Conservation (phyloP, 2,797 vertebrate genomes). For the Gallirallus australis region DNA sequence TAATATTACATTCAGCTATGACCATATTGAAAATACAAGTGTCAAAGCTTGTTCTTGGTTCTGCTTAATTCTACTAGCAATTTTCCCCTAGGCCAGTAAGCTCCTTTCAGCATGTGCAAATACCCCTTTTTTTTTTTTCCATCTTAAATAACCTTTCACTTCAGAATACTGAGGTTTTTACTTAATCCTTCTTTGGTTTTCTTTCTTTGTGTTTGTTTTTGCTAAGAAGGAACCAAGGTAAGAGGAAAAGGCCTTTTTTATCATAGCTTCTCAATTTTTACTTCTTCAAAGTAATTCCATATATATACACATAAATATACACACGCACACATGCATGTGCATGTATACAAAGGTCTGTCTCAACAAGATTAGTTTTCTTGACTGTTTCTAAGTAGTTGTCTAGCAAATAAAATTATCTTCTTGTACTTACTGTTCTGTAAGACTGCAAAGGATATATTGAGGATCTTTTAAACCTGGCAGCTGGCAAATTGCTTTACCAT, state of each 20-base stretch:
- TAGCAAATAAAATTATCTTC: constrained; percentile 37
- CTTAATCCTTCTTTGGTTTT: background rate
- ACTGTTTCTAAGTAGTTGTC: constrained; percentile 30
- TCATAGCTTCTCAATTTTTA: background rate
- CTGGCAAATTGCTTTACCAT: constrained; percentile 32
- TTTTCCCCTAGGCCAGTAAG: background rate
- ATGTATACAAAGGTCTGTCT: background rate
- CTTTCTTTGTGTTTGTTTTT: background rate
- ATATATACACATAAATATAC: too few species aligned
- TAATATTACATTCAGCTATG: background rate
- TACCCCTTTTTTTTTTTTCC: background rate
- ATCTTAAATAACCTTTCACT: background rate
- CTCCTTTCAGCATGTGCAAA: background rate
- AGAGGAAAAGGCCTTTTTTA: background rate
- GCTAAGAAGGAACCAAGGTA: background rate
- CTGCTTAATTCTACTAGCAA: background rate
- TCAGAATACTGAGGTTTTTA: background rate
- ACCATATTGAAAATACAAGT: background rate
- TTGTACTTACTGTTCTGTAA: constrained; percentile 39
- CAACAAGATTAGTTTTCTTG: constrained; percentile 4
- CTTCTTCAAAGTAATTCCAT: background rate
- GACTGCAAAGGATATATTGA: background rate
- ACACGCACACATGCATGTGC: background rate
- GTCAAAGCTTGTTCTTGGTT: background rate
- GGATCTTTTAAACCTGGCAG: constrained; percentile 33